Evolutionary conservation across 2,113 vertebrate genomes (phyloP).

Genomic region (Microcebus griseorufus): DNA sequence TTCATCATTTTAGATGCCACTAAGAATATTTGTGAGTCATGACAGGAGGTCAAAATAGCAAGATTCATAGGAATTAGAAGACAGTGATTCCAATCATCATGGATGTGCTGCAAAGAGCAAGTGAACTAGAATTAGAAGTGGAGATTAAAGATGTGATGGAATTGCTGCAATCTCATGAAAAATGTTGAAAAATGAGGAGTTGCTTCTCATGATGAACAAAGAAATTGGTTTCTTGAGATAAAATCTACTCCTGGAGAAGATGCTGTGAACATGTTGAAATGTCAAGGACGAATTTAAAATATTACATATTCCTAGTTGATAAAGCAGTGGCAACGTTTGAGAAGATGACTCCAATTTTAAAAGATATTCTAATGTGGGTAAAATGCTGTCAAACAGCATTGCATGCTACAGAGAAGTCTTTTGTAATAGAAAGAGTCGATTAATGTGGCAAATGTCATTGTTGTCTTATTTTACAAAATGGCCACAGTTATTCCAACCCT

Average conservation of each 20-base stretch:
- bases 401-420: background rate
- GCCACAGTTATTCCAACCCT: background rate
- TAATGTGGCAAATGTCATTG: background rate
- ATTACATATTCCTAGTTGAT: background rate
- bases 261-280: background rate
- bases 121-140: background rate
- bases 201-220: background rate
- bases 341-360: background rate
- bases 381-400: background rate
- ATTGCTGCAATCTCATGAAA: background rate
- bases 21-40: background rate
- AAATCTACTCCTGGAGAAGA: background rate
- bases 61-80: background rate
- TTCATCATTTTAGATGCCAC: background rate
- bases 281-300: background rate
- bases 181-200: background rate
- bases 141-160: background rate
- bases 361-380: background rate
- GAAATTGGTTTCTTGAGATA: background rate
- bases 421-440: background rate
- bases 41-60: background rate
- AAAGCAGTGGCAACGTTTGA: background rate
- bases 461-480: background rate
- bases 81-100: background rate
- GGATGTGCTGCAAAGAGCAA: background rate